Base-by-base conservation (phyloP, 2,888 invertebrate genomes). In the Erebia ligea region DNA sequence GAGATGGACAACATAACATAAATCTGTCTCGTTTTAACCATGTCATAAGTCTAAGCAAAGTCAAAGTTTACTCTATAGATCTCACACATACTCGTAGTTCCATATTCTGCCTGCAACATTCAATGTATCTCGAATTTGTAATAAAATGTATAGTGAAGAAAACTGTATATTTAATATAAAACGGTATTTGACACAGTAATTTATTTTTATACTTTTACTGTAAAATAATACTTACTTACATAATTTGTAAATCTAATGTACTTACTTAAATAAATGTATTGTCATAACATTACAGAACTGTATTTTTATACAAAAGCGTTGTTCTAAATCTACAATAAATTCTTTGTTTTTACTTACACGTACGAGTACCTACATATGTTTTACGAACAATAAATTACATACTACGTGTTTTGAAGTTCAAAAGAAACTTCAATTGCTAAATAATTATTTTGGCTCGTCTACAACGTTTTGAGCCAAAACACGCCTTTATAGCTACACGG, bases 401-500 rank as follows among this genome's bases (percentile, higher is more conserved):
- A 69, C 76, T 73, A 75, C 74, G 63, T 73, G 72, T 71, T 73
- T 76, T 54, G 81, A 88, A 87, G 88, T 86, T 87, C 88, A 91
- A 90, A 88, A 89, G 86, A 88, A 86, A 87, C 88, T 84, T 71
- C 73, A 58, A 54, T 59, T 19, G 58, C 70, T 69, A 69, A 69
- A 63, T 62, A 69, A 58, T 71, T 62, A 50, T 70, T 58, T 65
- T 58, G 56, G 72, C 69, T 63, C 75, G 64, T 5, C 64, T 68
- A 75, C 63, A 63, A 69, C 59, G 48, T 56, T 83, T 85, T 84
- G 86, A 88, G 86, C 86, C 85, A 84, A 92, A 88, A 86, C 86
- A 85, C 85, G 34, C 34, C 6, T 82, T 88, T 87, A 85, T 70
- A 78, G 71, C 92, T 93, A 92, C 85, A 84, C 92, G 93, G 93